These are phyloP conservation scores for Melanotus villosus DNA, from an alignment of 2,888 invertebrate species.

Conservation along the genomic window DNA sequence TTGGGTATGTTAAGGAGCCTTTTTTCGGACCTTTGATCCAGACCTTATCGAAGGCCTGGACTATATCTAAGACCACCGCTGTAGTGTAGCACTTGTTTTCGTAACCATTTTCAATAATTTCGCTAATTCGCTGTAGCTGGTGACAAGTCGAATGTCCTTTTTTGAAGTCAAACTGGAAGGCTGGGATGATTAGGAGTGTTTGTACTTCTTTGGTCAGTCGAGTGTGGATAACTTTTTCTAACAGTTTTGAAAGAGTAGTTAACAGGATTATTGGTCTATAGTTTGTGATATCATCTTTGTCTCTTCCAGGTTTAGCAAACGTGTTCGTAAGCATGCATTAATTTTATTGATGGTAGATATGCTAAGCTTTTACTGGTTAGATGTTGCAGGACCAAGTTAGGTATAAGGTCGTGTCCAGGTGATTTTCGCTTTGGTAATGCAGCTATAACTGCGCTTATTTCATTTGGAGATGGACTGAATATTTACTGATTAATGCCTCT, in stretches of 20 bases:
- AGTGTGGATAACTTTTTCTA: conserved; percentile 8
- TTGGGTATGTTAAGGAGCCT: not conserved
- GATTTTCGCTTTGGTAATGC: not conserved
- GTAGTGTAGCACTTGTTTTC: conserved; percentile 15
- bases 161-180: conserved; percentile 26
- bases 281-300: not conserved
- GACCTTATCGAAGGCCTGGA: not conserved
- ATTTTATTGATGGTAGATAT: not conserved
- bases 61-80: not conserved
- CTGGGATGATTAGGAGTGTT: not conserved
- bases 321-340: not conserved
- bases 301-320: not conserved
- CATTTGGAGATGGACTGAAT: not conserved
- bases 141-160: conserved; percentile 7
- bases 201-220: not conserved
- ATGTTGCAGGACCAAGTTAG: not conserved
- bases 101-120: conserved; percentile 6
- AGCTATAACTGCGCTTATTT: not conserved
- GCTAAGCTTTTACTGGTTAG: not conserved
- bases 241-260: not conserved
- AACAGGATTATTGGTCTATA: not conserved
- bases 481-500: not conserved
- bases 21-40: conserved; percentile 10
- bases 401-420: not conserved
- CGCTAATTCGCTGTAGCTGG: not conserved